Evolutionary conservation across 2,113 vertebrate genomes (phyloP), one percentile per base, ranked within the genome.

Genomic region (Desmodus rotundus): DNA sequence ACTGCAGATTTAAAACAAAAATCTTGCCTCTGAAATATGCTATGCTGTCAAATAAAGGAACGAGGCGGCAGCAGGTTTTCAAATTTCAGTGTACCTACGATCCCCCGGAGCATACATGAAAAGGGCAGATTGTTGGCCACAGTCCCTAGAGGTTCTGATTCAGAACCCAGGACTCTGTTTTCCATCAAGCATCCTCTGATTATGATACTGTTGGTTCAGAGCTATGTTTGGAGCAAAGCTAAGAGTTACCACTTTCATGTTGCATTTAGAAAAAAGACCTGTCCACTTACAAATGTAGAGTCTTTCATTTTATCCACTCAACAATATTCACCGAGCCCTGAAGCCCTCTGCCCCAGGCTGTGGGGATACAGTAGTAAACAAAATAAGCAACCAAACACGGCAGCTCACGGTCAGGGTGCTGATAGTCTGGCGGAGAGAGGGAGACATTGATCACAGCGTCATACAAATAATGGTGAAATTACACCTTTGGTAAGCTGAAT

Each of bases 391-490:
- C 4, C 6, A 24, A n/a, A 38, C 93, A 87, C 56, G 70, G n/a
- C 33, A 89, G 33, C 20, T 65, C 84, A 50, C 4, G 88, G n/a
- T 78, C 72, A 45, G 63, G 47, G 12, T 73, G 43, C 45, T 67
- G 77, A 86, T 33, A 52, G 31, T 86, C 58, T 82, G 45, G 4
- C n/a, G 2, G 19, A 28, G 28, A 36, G 45, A 82, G 26, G 8
- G 5, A 87, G 50, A 28, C 38, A 68, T 93, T 77, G 47, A 84
- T 83, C 41, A 9, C 11, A 63, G 54, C 17, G 54, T 91, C 73
- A 24, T 61, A 74, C 43, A 93, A 78, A 58, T 94, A 73, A 82
- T 52, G 91, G 72, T 74, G 61, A 95, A 94, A 86, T 87, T 58
- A 70, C 41, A 82, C 68, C 67, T 94, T 78, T 31, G 20, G n/a